Percentiles rank a stretch among this genome's conserved stretches.
These are phyloP conservation scores for Acleris literana DNA, from an alignment of 2,888 invertebrate genomes.

Conservation along the genomic window DNA sequence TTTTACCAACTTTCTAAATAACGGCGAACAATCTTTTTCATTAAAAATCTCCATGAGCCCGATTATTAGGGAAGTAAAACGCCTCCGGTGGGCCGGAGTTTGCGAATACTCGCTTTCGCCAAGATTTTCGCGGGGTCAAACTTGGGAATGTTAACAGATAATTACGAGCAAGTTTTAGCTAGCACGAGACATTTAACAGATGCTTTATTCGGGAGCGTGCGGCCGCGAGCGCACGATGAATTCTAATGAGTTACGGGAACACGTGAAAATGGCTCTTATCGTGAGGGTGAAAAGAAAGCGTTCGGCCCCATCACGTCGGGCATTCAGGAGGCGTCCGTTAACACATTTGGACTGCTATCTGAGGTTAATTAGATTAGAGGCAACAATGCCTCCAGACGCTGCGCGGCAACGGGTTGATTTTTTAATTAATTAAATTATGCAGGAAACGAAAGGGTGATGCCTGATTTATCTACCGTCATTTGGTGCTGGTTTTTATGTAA, in stretches of 20 bases:
- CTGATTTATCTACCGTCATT: constrained; percentile 14
- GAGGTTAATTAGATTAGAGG: constrained; percentile 80
- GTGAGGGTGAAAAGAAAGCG: constrained; percentile 51
- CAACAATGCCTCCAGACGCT: constrained; percentile 56
- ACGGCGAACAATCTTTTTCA: constrained; percentile 82
- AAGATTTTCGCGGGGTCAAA: constrained; percentile 82
- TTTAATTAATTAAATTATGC: constrained; percentile 27
- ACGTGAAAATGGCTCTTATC: constrained; percentile 61
- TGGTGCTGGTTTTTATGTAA: constrained; percentile 23
- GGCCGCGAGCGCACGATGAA: constrained; percentile 80
- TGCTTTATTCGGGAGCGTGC: constrained; percentile 80
- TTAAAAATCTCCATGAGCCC: constrained; percentile 81
- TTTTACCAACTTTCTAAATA: constrained; percentile 81
- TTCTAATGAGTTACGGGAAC: constrained; percentile 71
- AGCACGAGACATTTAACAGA: constrained; percentile 83
- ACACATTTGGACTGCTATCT: constrained; percentile 81
- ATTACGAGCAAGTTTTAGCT: constrained; percentile 81
- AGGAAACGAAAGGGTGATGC: constrained; percentile 14
- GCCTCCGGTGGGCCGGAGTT: constrained; percentile 74
- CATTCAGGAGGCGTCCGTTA: constrained; percentile 73
- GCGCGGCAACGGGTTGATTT: constrained; percentile 16
- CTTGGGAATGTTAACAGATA: constrained; percentile 83
- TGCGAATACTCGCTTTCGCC: constrained; percentile 64
- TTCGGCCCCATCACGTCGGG: constrained; percentile 53
- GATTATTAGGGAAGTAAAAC: constrained; percentile 81